Evolutionary conservation across 1,140 invertebrate species (phyloP), one percentile per base, ranked within the genome.

Genomic region (Conus betulinus): DNA sequence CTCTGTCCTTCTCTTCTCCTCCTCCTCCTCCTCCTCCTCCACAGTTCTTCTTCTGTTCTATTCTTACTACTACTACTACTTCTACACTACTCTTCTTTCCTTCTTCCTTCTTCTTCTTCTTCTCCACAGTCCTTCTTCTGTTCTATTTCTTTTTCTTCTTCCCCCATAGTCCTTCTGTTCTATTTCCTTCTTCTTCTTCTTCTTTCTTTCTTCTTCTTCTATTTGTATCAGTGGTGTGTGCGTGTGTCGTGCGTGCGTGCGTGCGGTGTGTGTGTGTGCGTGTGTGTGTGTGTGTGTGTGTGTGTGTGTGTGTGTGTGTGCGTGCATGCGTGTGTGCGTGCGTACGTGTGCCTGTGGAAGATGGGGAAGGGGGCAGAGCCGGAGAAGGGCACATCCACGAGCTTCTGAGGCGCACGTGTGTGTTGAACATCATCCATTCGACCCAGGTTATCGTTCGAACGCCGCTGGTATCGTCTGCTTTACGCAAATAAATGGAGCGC

Each of bases 251-350:
- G 20, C 2, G 71, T 74, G n/a, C 20, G 71, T 74, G n/a, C 5
- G 20, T 74, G 20, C 2, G 71, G 20, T 25, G n/a, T 74, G 20
- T 25, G 20, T 23, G 20, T 23, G 20, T 74, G 71, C 7, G 57
- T 60, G 57, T 60, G 57, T 60, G 57, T 60, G 57, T 5, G 57
- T 60, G 57, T 5, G 57, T 60, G 57, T 5, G 57, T 60, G 57
- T 51, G 76, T 78, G 76, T 51, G 76, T 39, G 76, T 51, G 76
- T 78, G 76, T 51, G 76, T 39, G 76, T 51, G 76, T 78, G 27
- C 39, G 76, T 78, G 76, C 39, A 25, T 78, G 76, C 39, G 76
- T 78, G 76, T 78, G 76, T 78, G 76, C 39, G 76, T 78, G 76
- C 39, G 25, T 39, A 25, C 39, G 76, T 39, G 76, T 39, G 76